phyloP scores from a whole-genome alignment of 2,797 vertebrate species.

The Picus viridis region DNA sequence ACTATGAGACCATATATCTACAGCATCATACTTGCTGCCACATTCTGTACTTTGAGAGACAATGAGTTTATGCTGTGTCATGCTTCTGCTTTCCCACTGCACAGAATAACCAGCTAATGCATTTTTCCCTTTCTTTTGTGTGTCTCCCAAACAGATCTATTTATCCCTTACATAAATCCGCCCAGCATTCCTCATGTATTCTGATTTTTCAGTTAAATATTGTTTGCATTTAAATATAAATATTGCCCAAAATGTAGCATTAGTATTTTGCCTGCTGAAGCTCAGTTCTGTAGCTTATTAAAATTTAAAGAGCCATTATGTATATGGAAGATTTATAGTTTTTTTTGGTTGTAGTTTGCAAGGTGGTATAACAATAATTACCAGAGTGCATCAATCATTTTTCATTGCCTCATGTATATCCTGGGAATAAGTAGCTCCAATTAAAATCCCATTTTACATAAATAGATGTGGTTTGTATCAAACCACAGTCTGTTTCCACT shows the following conservation, averaged over 20 bases:
- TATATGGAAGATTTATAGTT: slow-evolving; percentile 45
- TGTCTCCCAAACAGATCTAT: slow-evolving; percentile 18
- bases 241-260: slow-evolving; percentile 28
- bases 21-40: neutral
- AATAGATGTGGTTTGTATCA: slow-evolving; percentile 63
- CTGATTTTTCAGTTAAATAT: slow-evolving; percentile 46
- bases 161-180: slow-evolving; percentile 35
- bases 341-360: slow-evolving; percentile 56
- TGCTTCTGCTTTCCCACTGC: neutral
- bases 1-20: neutral
- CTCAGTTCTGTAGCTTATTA: slow-evolving; percentile 44
- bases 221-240: slow-evolving; percentile 55
- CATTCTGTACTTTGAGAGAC: neutral
- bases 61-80: slow-evolving; percentile 16
- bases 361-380: slow-evolving; percentile 70
- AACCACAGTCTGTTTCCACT: slow-evolving; percentile 45
- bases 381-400: slow-evolving; percentile 63
- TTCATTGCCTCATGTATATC: slow-evolving; percentile 61
- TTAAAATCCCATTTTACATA: slow-evolving; percentile 68
- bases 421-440: slow-evolving; percentile 54
- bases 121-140: neutral
- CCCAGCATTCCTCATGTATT: neutral
- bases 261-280: slow-evolving; percentile 57
- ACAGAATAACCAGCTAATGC: neutral
- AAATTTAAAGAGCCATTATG: slow-evolving; percentile 67